A percentile compares a stretch with the other conserved stretches of the same genome.
phyloP scores from a whole-genome alignment of 1,140 invertebrate species.

The Aphaenogaster rudis region DNA sequence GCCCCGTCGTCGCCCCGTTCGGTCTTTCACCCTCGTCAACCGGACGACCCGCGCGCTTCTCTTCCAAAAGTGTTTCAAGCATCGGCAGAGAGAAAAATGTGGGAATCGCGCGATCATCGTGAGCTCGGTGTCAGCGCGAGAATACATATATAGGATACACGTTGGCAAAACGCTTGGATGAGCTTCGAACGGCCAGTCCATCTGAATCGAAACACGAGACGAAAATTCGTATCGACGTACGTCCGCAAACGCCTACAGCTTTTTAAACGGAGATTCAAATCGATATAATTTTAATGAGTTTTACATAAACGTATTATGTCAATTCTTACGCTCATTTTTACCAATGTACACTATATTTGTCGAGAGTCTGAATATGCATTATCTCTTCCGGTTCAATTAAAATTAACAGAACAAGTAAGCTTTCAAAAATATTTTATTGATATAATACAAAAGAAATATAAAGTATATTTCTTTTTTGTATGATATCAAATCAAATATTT shows the following conservation, averaged over 20 bases:
- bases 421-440: too few relatives aligned
- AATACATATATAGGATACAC: slow-evolving; percentile 1
- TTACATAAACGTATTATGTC: background rate
- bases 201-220: background rate
- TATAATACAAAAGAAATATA: too few relatives aligned
- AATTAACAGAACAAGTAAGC: too few relatives aligned
- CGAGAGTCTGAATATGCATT: too few relatives aligned
- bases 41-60: slow-evolving; percentile 11
- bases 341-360: too few relatives aligned
- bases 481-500: too few relatives aligned
- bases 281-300: slow-evolving; percentile 15
- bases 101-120: slow-evolving; percentile 34
- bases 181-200: background rate
- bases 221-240: background rate
- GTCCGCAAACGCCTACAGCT: background rate
- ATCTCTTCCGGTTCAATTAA: too few relatives aligned
- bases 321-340: background rate
- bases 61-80: slow-evolving; percentile 43
- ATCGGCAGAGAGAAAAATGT: background rate
- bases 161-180: slow-evolving; percentile 2
- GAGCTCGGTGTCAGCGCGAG: slow-evolving; percentile 40
- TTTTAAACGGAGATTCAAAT: background rate
- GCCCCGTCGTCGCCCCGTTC: background rate
- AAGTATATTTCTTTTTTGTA: too few relatives aligned
- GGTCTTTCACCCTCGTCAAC: slow-evolving; percentile 3